Evolutionary conservation across 2,113 vertebrate species (phyloP).

Genomic region (Sceloporus tristichus): DNA sequence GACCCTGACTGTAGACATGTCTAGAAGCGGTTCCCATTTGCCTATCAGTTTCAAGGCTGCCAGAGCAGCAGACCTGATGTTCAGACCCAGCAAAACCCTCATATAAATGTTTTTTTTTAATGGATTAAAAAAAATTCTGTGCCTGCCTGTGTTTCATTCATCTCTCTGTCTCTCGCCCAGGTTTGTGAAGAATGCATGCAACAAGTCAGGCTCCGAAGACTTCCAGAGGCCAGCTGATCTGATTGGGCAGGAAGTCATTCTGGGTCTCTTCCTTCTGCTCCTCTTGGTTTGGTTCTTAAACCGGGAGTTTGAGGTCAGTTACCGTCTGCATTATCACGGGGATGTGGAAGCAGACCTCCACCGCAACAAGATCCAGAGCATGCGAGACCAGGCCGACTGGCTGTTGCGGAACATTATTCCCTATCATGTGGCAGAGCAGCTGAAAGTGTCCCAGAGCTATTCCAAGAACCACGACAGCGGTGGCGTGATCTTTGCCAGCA

Average conservation of each 20-base stretch:
- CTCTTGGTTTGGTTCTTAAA: conserved; percentile 98
- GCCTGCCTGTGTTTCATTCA: background rate
- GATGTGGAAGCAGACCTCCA: conserved; percentile 96
- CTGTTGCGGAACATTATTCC: conserved; percentile 97
- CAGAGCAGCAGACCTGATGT: no score
- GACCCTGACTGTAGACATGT: no score
- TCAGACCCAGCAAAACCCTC: no score
- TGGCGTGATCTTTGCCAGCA: conserved; percentile 96
- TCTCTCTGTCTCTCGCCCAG: conserved; percentile 52
- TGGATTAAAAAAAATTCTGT: no score
- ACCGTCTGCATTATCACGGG: conserved; percentile 97
- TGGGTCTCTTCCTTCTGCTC: conserved; percentile 92
- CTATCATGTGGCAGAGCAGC: conserved; percentile 95
- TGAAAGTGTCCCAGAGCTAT: conserved; percentile 98
- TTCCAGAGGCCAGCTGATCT: conserved; percentile 70
- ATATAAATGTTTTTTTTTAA: no score
- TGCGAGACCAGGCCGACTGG: conserved; percentile 98
- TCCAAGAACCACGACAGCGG: conserved; percentile 97
- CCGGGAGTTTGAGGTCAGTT: conserved; percentile 96
- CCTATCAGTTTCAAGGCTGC: no score
- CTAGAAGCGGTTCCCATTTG: no score
- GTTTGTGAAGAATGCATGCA: conserved; percentile 62
- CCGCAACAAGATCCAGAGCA: conserved; percentile 95
- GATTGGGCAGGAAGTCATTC: conserved; percentile 85
- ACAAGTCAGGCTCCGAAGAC: conserved; percentile 23